Conservation (phyloP, 2,888 invertebrate species). For the Drosophila anomelani region DNA sequence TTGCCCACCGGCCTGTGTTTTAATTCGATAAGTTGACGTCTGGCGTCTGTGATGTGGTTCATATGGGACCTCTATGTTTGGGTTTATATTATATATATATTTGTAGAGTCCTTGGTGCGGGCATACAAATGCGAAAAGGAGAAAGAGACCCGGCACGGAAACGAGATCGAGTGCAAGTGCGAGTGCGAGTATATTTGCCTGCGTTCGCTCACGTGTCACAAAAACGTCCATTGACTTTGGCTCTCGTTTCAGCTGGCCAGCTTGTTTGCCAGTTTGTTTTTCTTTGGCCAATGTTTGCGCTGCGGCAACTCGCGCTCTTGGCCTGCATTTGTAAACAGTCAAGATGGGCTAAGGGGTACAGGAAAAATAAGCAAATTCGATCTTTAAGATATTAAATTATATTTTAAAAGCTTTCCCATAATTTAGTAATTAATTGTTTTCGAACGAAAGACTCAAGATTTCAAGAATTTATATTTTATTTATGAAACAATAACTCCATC, state of each 20-base stretch:
- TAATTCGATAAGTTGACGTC: constrained; percentile 69
- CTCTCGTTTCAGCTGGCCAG: constrained; percentile 31
- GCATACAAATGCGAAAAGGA: constrained; percentile 19
- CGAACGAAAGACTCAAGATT: background rate
- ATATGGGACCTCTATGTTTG: background rate
- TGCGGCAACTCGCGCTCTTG: constrained; percentile 38
- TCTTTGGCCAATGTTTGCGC: constrained; percentile 51
- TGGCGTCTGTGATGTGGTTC: constrained; percentile 27
- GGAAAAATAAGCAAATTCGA: background rate
- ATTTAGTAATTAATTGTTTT: background rate
- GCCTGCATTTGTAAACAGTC: constrained; percentile 22
- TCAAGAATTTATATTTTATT: too few relatives aligned
- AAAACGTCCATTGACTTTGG: constrained; percentile 53
- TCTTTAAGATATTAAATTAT: background rate
- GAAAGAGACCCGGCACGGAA: background rate
- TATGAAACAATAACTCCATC: too few relatives aligned
- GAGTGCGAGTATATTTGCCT: constrained; percentile 24
- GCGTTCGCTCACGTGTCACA: constrained; percentile 56
- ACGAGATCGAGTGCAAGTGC: background rate
- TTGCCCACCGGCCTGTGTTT: constrained; percentile 48
- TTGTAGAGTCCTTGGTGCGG: constrained; percentile 33
- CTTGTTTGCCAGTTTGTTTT: constrained; percentile 54
- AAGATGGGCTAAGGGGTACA: background rate
- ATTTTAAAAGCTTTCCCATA: background rate
- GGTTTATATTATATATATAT: constrained; percentile 19